Base-by-base conservation (phyloP, 2,888 invertebrate genomes). In the Liopterus haemorrhoidalis region DNA sequence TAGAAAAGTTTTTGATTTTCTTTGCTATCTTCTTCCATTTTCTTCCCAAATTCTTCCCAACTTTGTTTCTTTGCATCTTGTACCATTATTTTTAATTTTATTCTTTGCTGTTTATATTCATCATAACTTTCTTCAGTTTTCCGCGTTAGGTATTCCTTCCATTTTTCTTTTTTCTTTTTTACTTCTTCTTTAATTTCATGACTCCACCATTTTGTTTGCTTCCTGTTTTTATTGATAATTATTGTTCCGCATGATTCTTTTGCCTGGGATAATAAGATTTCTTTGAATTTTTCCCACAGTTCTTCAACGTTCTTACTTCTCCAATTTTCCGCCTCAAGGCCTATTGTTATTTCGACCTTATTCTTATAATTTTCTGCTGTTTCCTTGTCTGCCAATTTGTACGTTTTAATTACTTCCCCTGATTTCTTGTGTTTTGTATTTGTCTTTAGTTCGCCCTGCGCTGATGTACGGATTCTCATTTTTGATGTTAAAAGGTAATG, bases 401-500 rank as follows among this genome's bases (percentile, higher is more conserved):
- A 27, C 25, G n/a, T 14, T 38, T 27, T 30, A n/a, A n/a, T n/a
- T n/a, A n/a, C n/a, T n/a, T n/a, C n/a, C n/a, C n/a, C n/a, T n/a
- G n/a, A n/a, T n/a, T n/a, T n/a, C n/a, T n/a, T n/a, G n/a, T n/a
- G n/a, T n/a, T n/a, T n/a, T n/a, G n/a, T n/a, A n/a, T n/a, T n/a
- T n/a, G n/a, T n/a, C n/a, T n/a, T n/a, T n/a, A n/a, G n/a, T n/a
- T n/a, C n/a, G n/a, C n/a, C n/a, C n/a, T n/a, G n/a, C n/a, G n/a
- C n/a, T n/a, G n/a, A n/a, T n/a, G n/a, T n/a, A n/a, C n/a, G n/a
- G n/a, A n/a, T n/a, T 25, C 2, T 4, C 11, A 45, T 33, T 31
- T 45, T 45, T 39, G 22, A 25, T 19, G 19, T 27, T 41, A 41
- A 4, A 15, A 46, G 21, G 16, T 31, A 43, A 24, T 48, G 42